Conservation (phyloP, 1,140 invertebrate species). For the Drosophila guanche region DNA sequence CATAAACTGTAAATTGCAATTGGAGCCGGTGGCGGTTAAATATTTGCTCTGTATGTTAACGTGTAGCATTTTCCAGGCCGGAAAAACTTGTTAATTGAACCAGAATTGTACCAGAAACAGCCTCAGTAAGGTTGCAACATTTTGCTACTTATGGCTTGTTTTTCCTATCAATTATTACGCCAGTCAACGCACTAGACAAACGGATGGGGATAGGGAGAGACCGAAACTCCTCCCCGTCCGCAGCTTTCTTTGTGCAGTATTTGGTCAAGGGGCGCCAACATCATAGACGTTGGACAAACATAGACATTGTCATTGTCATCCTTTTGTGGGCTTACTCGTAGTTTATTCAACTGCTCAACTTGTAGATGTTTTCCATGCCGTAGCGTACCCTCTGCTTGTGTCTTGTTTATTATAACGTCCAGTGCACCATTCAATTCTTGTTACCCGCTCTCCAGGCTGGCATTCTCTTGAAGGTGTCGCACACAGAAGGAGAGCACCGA, state of each 20-base stretch:
- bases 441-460: slow-evolving; percentile 3
- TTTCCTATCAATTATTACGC: slow-evolving; percentile 80
- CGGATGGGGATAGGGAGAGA: no score
- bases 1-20: slow-evolving; percentile 54
- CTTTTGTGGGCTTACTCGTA: slow-evolving; percentile 60
- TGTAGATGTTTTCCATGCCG: slow-evolving; percentile 41
- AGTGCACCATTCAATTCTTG: slow-evolving; percentile 43
- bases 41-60: slow-evolving; percentile 65
- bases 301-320: slow-evolving; percentile 76
- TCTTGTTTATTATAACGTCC: slow-evolving; percentile 80
- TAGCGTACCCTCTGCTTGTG: slow-evolving; percentile 4
- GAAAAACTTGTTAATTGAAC: slow-evolving; percentile 78
- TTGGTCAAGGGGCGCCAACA: slow-evolving; percentile 34
- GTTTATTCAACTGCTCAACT: slow-evolving; percentile 79
- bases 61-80: slow-evolving; percentile 51
- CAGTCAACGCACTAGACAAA: slow-evolving; percentile 28
- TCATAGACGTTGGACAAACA: slow-evolving; percentile 66
- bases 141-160: slow-evolving; percentile 66
- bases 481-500: slow-evolving; percentile 53
- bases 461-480: slow-evolving; percentile 65
- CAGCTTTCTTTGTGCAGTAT: slow-evolving; percentile 11
- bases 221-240: slow-evolving; percentile 19
- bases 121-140: slow-evolving; percentile 29
- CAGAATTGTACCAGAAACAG: slow-evolving; percentile 68
- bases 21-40: slow-evolving; percentile 47